Base-by-base conservation (phyloP, 2,888 invertebrate species). In the Chloroclystis v-ata region DNA sequence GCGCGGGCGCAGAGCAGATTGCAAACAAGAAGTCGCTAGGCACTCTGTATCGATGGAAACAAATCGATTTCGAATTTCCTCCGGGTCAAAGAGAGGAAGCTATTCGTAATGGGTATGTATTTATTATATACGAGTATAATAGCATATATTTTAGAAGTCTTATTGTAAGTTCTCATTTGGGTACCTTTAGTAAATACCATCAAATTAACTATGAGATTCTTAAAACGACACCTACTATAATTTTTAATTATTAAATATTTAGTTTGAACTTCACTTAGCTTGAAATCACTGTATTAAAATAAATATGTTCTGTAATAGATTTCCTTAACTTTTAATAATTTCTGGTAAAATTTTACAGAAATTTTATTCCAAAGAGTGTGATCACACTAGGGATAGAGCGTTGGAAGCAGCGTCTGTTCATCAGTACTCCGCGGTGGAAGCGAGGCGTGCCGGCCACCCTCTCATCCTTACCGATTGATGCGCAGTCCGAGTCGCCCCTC, bases 341-440 rank as follows among this genome's bases (percentile, higher is more conserved):
- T 37, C 26, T 41, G 3, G 7, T 30, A 44, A 60, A 66, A 12
- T 60, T 2, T 26, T 20, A 4, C 35, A 90, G 91, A 0, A 85
- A 89, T 33, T 95, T 91, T 62, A 89, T 93, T 29, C 92, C 92
- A 8, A 40, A 53, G 49, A 94, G 94, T 68, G 93, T 93, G 64
- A 86, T 94, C 46, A 93, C 95, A 0, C 74, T 93, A 43, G 95
- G 95, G 0, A 79, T 95, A 16, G 95, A 94, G 67, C 80, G 92
- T 1, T 91, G 91, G 85, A 88, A 82, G 37, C 82, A 92, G 55
- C 89, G 92, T 13, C 78, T 95, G 4, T 96, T 95, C 67, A 74
- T 96, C 0, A 93, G 93, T 29, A 89, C 94, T 10, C 95, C 95
- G 0, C 89, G 92, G 42, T 94, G 94, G 94, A 92, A 92, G 64